A percentile compares a stretch with the other conserved stretches of the same genome.
Conservation (phyloP, 2,113 vertebrate species). For the Chloroceryle aenea region DNA sequence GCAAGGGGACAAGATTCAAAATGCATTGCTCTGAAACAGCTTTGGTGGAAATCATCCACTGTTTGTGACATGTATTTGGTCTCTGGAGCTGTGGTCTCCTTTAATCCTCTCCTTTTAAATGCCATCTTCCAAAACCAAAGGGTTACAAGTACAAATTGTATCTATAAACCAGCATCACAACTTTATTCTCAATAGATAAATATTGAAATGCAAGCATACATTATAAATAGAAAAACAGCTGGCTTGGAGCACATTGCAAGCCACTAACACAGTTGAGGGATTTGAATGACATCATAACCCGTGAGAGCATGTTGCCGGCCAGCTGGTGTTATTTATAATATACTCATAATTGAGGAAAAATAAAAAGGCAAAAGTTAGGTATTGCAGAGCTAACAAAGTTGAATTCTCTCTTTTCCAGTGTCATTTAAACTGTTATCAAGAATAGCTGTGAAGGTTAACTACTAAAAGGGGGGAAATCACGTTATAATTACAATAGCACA, state of each 20-base stretch:
- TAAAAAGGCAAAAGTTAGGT: conserved; percentile 52
- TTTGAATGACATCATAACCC: conserved; percentile 83
- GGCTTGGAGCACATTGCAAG: conserved; percentile 74
- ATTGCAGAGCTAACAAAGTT: conserved; percentile 37
- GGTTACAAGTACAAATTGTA: conserved; percentile 33
- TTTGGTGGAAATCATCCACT: not conserved
- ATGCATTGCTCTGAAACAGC: not conserved
- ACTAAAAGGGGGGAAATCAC: not conserved
- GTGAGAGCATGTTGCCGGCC: conserved; percentile 77
- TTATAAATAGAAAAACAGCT: conserved; percentile 83
- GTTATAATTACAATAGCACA: conserved; percentile 7
- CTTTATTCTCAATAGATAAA: conserved; percentile 61
- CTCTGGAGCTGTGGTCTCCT: conserved; percentile 18
- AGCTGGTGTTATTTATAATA: conserved; percentile 82
- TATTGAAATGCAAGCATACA: conserved; percentile 72
- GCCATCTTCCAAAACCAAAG: conserved; percentile 19
- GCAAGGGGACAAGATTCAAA: not conserved
- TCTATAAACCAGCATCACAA: conserved; percentile 63
- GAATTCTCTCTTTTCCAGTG: not conserved
- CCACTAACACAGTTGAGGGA: conserved; percentile 76
- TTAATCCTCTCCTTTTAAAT: conserved; percentile 47
- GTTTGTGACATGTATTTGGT: not conserved
- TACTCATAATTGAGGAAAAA: conserved; percentile 70
- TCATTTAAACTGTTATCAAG: not conserved
- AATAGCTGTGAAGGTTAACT: not conserved